These are phyloP conservation scores for Cryptops parisi DNA, from an alignment of 2,888 invertebrate genomes.

Conservation along the genomic window DNA sequence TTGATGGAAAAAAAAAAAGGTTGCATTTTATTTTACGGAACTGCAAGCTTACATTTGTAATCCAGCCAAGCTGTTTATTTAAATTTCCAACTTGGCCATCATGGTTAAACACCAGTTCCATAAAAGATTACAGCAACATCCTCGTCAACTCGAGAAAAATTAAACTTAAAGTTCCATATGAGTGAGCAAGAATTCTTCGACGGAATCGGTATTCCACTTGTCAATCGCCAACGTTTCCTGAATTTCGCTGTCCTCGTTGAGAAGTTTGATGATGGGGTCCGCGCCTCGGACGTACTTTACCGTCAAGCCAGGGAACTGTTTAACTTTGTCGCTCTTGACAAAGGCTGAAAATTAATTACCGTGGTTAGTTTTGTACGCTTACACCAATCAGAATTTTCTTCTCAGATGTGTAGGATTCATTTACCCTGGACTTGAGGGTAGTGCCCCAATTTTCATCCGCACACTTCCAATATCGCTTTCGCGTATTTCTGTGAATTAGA, in stretches of 20 bases:
- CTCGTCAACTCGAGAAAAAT: constrained; percentile 1
- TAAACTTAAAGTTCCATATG: too few species aligned
- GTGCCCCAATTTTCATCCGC: constrained; percentile 94
- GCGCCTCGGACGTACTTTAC: constrained; percentile 86
- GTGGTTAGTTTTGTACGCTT: too few species aligned
- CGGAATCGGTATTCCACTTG: constrained; percentile 97
- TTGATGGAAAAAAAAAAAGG: background rate
- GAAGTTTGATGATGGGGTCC: constrained; percentile 82
- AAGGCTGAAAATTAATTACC: constrained; percentile 70
- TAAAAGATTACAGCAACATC: background rate
- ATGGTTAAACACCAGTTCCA: background rate
- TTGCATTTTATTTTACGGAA: background rate
- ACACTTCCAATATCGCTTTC: constrained; percentile 84
- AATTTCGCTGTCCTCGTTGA: constrained; percentile 67
- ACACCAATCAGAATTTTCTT: too few species aligned
- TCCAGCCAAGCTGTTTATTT: background rate
- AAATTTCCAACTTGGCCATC: background rate
- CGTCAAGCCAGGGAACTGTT: constrained; percentile 77
- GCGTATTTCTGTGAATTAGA: constrained; percentile 50
- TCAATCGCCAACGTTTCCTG: constrained; percentile 79
- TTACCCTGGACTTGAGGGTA: constrained; percentile 89
- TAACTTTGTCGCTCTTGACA: constrained; percentile 79
- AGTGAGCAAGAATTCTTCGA: constrained; percentile 87
- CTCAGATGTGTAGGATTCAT: too few species aligned
- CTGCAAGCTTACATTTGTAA: background rate